Evolutionary conservation across 1,140 invertebrate species (phyloP), one percentile per base, ranked within the genome.

Genomic region (Triops longicaudatus): DNA sequence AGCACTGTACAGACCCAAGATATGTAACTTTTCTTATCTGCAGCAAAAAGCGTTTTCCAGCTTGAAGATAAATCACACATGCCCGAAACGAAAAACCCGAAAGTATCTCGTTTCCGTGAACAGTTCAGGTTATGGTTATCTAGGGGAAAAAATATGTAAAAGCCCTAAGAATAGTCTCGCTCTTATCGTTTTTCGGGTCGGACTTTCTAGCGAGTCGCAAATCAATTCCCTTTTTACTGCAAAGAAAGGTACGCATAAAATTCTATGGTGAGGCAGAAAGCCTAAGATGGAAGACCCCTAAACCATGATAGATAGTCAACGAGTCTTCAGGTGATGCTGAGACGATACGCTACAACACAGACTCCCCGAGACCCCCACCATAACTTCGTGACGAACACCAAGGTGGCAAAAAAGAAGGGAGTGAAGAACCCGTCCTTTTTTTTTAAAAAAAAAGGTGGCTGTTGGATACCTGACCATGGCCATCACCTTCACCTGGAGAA

Each of bases 371-470:
- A 63, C 22, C 22, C n/a, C 50, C 22, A 17, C 50, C 14, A n/a
- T n/a, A 63, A 63, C 50, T 63, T 63, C 50, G 50, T 63, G 50
- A 63, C 50, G 50, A 63, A 63, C 50, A 63, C 50, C 50, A 63
- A 22, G 50, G 50, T n/a, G 50, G 50, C 50, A 11, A 63, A 63
- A 22, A 63, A 17, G 50, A 22, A 63, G 22, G 50, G 22, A 63
- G 50, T 63, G 50, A 17, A 63, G 50, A 63, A 22, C 50, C 50
- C 50, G 50, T 63, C 50, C 17, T 10, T 22, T 63, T 63, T 4
- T 37, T n/a, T n/a, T n/a, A n/a, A n/a, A n/a, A n/a, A n/a, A n/a
- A 37, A 37, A 7, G 31, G 31, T 37, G 50, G 17, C 22, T 63
- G 50, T 63, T 63, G 50, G 50, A 63, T 63, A 63, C 50, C 50